These are phyloP conservation scores for Epinephelus cyanopodus DNA, from an alignment of 2,113 vertebrate genomes.

Conservation along the genomic window DNA sequence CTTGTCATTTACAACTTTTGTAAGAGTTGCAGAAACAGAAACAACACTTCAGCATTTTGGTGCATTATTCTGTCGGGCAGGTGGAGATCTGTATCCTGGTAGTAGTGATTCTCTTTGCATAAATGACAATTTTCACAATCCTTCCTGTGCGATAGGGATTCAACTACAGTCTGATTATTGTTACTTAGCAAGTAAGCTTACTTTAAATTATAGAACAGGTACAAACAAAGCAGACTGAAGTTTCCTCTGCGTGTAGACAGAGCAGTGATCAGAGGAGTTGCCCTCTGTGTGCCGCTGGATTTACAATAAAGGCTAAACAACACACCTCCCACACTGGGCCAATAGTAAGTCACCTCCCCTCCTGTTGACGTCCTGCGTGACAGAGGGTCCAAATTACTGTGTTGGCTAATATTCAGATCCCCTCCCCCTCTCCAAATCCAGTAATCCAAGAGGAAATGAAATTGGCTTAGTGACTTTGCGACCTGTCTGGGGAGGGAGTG, in stretches of 20 bases:
- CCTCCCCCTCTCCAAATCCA: constrained; percentile 23
- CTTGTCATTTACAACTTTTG: too few relatives aligned
- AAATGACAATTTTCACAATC: not conserved
- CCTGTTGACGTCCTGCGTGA: not conserved
- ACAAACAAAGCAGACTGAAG: not conserved
- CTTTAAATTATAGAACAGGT: not conserved
- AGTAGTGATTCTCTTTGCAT: too few relatives aligned
- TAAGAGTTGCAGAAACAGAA: too few relatives aligned
- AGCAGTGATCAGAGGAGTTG: not conserved
- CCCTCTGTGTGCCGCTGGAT: not conserved
- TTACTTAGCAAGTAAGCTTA: not conserved
- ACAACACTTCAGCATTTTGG: too few relatives aligned
- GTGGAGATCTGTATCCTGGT: too few relatives aligned
- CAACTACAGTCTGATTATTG: not conserved
- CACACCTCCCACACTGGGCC: not conserved
- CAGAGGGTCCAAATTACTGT: constrained; percentile 8
- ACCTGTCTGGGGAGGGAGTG: constrained; percentile 51
- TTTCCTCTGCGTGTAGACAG: not conserved
- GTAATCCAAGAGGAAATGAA: constrained; percentile 75
- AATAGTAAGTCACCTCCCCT: not conserved
- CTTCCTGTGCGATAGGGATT: not conserved
- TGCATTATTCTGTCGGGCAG: too few relatives aligned
- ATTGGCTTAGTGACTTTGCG: constrained; percentile 67
- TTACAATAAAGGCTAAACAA: not conserved
- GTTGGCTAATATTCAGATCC: constrained; percentile 18